Evolutionary conservation across 1,140 invertebrate species (phyloP).

Genomic region (Euwallacea similis): DNA sequence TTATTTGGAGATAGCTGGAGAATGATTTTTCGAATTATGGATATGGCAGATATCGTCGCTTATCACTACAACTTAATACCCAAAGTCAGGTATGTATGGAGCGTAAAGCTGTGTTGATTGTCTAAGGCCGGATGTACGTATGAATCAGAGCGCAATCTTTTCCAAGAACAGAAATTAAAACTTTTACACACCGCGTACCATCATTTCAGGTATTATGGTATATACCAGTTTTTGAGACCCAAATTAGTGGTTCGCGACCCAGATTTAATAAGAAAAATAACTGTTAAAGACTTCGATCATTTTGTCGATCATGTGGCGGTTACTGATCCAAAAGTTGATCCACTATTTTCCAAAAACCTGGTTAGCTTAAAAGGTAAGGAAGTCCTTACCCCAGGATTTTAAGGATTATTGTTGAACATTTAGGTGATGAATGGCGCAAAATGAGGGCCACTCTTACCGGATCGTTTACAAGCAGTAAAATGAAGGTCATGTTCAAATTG

Average conservation of each 20-base stretch:
- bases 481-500: constrained; percentile 52
- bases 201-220: constrained; percentile 33
- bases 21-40: constrained; percentile 11
- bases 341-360: constrained; percentile 32
- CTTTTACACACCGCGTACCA: no score
- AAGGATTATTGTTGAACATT: neutral
- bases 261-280: constrained; percentile 53
- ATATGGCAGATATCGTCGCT: constrained; percentile 13
- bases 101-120: no score
- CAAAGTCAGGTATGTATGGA: constrained; percentile 22
- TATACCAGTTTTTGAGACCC: constrained; percentile 58
- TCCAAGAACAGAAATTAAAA: no score
- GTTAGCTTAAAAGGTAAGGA: constrained; percentile 28
- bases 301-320: constrained; percentile 51
- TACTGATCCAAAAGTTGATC: constrained; percentile 26
- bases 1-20: constrained; percentile 32
- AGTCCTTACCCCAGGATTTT: no score
- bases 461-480: constrained; percentile 54
- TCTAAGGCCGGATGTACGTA: no score
- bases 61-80: constrained; percentile 23
- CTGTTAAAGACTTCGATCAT: constrained; percentile 55
- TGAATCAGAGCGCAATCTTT: no score
- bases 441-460: constrained; percentile 53
- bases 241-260: constrained; percentile 61
- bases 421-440: constrained; percentile 52